These are phyloP conservation scores for Percopsis omiscomaycus DNA, from an alignment of 2,797 vertebrate species.

Conservation along the genomic window DNA sequence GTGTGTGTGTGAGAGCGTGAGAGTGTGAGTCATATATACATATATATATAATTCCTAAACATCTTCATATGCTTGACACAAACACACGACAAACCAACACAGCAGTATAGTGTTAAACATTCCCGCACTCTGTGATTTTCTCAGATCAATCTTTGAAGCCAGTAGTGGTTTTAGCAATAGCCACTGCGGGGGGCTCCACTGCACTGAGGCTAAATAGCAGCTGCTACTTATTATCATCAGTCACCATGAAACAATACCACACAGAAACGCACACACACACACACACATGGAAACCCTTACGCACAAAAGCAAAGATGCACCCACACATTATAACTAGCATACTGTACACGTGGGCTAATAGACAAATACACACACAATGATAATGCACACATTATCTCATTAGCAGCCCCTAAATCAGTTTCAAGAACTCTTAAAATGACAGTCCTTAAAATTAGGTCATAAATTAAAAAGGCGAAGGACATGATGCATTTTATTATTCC, in stretches of 20 bases:
- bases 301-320: slow-evolving; percentile 3
- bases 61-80: too few relatives aligned
- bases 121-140: slow-evolving; percentile 40
- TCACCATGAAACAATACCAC: slow-evolving; percentile 25
- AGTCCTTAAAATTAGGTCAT: background rate
- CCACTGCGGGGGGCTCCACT: slow-evolving; percentile 31
- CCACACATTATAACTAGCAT: background rate
- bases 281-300: background rate
- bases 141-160: slow-evolving; percentile 54
- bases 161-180: slow-evolving; percentile 62
- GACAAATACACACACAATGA: slow-evolving; percentile 31
- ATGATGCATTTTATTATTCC: background rate
- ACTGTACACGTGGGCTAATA: background rate
- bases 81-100: too few relatives aligned
- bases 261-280: slow-evolving; percentile 3
- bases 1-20: slow-evolving; percentile 26
- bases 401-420: background rate
- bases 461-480: background rate
- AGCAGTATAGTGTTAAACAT: slow-evolving; percentile 6
- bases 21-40: slow-evolving; percentile 51
- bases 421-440: background rate
- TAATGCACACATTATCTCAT: slow-evolving; percentile 18
- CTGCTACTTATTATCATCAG: slow-evolving; percentile 63
- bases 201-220: slow-evolving; percentile 55
- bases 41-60: slow-evolving; percentile 27